Evolutionary conservation across 1,140 invertebrate genomes (phyloP).

Genomic region (Aporrectodea caliginosa): DNA sequence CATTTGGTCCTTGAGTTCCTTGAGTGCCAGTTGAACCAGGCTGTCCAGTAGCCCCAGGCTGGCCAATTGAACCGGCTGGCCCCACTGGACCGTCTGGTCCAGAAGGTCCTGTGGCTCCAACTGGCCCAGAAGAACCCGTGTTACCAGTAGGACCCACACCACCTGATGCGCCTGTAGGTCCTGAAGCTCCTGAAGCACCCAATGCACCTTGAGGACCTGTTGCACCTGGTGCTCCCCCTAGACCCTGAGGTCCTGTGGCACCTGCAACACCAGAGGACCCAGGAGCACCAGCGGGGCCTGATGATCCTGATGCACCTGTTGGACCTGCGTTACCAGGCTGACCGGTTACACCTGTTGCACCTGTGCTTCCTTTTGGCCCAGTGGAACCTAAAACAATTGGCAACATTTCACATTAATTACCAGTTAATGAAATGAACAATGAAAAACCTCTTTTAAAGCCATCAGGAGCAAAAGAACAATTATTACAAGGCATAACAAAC

Average conservation of each 20-base stretch:
- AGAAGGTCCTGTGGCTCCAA: not conserved
- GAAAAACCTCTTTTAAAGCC: no score
- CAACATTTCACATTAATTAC: not conserved
- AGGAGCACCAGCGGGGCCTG: conserved; percentile 19
- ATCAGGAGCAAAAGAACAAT: no score
- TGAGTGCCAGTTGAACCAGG: not conserved
- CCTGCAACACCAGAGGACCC: conserved; percentile 8
- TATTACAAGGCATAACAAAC: no score
- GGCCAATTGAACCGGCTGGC: not conserved
- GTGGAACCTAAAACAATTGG: not conserved
- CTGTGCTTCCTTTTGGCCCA: conserved; percentile 13
- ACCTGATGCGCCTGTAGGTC: not conserved
- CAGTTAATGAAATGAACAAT: no score
- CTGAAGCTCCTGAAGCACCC: conserved; percentile 2
- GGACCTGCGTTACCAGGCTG: conserved; percentile 2
- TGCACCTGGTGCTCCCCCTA: conserved; percentile 3
- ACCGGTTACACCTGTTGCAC: conserved; percentile 14
- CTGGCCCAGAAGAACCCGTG: not conserved
- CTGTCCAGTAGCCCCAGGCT: not conserved
- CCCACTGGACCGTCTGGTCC: not conserved
- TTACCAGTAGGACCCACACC: not conserved
- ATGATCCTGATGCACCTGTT: conserved; percentile 12
- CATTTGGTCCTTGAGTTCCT: not conserved
- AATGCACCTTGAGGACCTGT: conserved; percentile 7
- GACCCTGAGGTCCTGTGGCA: conserved; percentile 20